phyloP scores from a whole-genome alignment of 2,113 vertebrate genomes.

The Polypterus senegalus region DNA sequence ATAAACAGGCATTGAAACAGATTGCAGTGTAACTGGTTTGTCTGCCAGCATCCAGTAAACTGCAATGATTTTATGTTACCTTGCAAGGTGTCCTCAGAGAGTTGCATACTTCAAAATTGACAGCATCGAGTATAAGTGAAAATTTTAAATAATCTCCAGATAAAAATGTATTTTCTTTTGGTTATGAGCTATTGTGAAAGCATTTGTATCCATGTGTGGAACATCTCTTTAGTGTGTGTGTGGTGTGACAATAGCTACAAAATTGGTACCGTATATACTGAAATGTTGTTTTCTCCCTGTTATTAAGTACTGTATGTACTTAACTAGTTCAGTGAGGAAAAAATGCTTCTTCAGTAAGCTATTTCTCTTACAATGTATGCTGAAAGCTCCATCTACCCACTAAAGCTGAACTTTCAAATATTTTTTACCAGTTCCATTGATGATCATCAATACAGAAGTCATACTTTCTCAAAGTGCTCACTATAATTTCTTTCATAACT shows the following conservation, averaged over 20 bases:
- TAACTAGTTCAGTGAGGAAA: conserved; percentile 11
- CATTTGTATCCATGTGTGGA: conserved; percentile 4
- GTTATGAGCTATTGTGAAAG: conserved; percentile 12
- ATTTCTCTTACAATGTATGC: conserved; percentile 9
- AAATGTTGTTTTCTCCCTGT: conserved; percentile 8
- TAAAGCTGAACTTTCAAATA: conserved; percentile 17
- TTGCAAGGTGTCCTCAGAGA: too few relatives aligned
- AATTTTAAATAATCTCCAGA: conserved; percentile 15
- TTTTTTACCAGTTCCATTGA: conserved; percentile 17
- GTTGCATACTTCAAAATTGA: neutral
- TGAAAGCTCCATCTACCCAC: conserved; percentile 13
- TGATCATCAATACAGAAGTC: conserved; percentile 13
- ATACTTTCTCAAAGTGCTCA: conserved; percentile 17
- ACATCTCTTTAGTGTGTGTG: conserved; percentile 6
- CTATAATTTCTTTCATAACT: conserved; percentile 16
- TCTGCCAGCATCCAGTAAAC: conserved; percentile 24
- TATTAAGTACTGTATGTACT: conserved; percentile 15
- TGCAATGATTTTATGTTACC: neutral
- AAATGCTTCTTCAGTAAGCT: conserved; percentile 12
- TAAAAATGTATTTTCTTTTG: conserved; percentile 15
- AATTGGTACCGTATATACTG: conserved; percentile 15
- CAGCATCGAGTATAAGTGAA: conserved; percentile 13
- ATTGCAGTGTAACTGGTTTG: conserved; percentile 14
- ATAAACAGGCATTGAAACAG: conserved; percentile 18
- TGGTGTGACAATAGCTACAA: conserved; percentile 9